Conservation (phyloP, 2,888 invertebrate species). For the Caenorhabditis sp. region DNA sequence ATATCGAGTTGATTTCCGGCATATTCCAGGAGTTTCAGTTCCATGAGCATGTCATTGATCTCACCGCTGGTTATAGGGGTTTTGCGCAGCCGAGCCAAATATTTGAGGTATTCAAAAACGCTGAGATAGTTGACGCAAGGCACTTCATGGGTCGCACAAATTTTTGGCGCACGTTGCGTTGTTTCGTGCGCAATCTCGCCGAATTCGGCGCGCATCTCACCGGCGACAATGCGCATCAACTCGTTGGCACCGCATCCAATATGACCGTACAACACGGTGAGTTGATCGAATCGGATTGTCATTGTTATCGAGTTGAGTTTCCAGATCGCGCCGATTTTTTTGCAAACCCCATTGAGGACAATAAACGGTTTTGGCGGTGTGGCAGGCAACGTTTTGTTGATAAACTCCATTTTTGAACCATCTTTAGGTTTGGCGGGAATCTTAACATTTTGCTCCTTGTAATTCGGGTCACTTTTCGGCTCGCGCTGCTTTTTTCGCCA, state of each 20-base stretch:
- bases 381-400: neutral
- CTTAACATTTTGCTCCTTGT: neutral
- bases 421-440: neutral
- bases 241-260: conserved; percentile 28
- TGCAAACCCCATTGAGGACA: conserved; percentile 18
- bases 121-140: conserved; percentile 24
- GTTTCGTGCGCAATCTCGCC: conserved; percentile 14
- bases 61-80: neutral
- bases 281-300: conserved; percentile 12
- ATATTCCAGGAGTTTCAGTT: neutral
- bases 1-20: neutral
- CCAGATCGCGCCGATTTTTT: conserved; percentile 14
- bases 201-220: conserved; percentile 17
- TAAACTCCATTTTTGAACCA: neutral
- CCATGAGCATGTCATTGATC: neutral
- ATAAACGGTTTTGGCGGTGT: conserved; percentile 4
- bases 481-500: neutral
- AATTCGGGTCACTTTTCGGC: neutral
- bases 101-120: conserved; percentile 8
- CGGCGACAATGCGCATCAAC: conserved; percentile 16
- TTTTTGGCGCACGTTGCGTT: conserved; percentile 9
- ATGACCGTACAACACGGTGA: conserved; percentile 21
- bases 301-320: conserved; percentile 16
- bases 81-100: neutral
- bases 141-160: conserved; percentile 8